Evolutionary conservation across 2,113 vertebrate genomes (phyloP), one percentile per base, ranked within the genome.

Genomic region (Rostratula benghalensis): DNA sequence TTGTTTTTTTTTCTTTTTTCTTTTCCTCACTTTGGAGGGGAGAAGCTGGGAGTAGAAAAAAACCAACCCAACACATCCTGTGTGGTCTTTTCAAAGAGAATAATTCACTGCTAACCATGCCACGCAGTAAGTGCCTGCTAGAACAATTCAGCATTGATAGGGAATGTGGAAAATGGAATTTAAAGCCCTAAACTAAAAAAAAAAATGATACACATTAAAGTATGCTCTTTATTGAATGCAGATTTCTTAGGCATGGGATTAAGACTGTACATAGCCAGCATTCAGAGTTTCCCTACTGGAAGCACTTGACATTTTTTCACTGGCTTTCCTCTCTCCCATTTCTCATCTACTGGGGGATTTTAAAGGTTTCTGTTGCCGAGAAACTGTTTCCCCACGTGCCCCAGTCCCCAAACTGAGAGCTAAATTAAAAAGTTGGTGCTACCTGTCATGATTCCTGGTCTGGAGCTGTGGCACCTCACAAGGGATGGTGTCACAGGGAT

Each of bases 81-180:
- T 96, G 96, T 96, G 83, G 94, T 94, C 90, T 78, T 75, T 31
- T 37, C 27, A 59, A 54, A 45, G 41, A 73, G 81, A 85, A 86
- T 35, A 90, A 76, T 89, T 89, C 64, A 3, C 80, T 87, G 64
- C 64, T 87, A 53, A 71, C 39, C 6, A 0, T 74, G 75, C 70
- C 37, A 35, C 63, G 51, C n/a, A 45, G 0, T 71, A 18, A 87
- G 77, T 41, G 10, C 31, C 91, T 81, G 23, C 56, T 70, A 8
- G 53, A 84, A 57, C 83, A 75, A 10, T 65, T 75, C 11, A 3
- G 41, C 78, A 59, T 43, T 59, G 60, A 80, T 77, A 71, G 64
- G 53, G 56, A 75, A 68, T 1, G 15, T 92, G 92, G 91, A 94
- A 92, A 96, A 91, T 65, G 45, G 69, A 75, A 78, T 84, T 87